Evolutionary conservation across 2,888 invertebrate species (phyloP), one percentile per base, ranked within the genome.

Genomic region (Drosophila multiciliata): DNA sequence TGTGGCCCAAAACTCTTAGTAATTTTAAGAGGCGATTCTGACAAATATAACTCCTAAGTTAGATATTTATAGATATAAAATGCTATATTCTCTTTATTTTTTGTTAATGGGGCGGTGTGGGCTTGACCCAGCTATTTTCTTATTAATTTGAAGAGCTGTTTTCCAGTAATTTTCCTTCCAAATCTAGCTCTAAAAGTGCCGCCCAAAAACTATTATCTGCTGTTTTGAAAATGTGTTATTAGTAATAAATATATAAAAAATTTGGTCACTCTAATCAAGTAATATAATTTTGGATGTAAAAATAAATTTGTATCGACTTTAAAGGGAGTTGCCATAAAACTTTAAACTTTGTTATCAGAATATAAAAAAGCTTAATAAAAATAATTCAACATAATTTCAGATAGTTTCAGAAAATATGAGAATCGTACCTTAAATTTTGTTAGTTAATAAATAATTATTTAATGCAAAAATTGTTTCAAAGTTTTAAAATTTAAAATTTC

Each of bases 241-340:
- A 38, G 0, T 8, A 38, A 38, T 8, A 17, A 8, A 38, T 1
- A 38, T 38, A 17, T 36, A 0, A 17, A 0, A 17, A 38, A 38
- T 17, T 3, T 38, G 3, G 17, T 23, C 1, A 23, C 23, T 23
- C 23, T 23, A n/a, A n/a, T n/a, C n/a, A n/a, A n/a, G 23, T 23
- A 23, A 23, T 23, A 12, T 5, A 12, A 5, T 40, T 40, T 40
- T 5, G 5, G 4, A n/a, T n/a, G 9, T 40, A 6, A 15, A 15
- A 5, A 6, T 6, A 36, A 6, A 15, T 36, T 15, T 6, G 6
- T 15, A 15, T 6, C 15, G 15, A 36, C 15, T 1, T 36, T 36
- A 15, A 0, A 36, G 36, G 15, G 36, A 36, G 36, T 36, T 36
- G 15, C 6, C 15, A 6, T 35, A 36, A 0, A 35, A 17, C 7